Evolutionary conservation across 2,113 vertebrate species (phyloP), one percentile per base, ranked within the genome.

Genomic region (Solenodon paradoxus): DNA sequence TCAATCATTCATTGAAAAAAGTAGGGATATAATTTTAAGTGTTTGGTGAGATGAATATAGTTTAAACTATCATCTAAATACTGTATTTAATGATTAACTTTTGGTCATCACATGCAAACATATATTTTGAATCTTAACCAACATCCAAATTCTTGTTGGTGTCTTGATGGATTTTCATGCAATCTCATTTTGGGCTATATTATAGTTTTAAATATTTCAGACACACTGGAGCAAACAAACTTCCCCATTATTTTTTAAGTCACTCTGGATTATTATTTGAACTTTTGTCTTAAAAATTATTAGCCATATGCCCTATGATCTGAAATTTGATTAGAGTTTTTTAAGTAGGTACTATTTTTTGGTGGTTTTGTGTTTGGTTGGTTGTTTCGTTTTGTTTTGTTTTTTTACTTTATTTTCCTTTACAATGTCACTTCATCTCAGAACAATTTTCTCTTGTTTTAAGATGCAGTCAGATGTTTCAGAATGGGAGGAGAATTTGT

Each of bases 401-500:
- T 28, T 57, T 95, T 94, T 97, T 88, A 51, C 74, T 86, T 83
- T 57, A 66, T 15, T 75, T 94, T 95, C 79, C 92, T 8, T 45
- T 79, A 47, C 95, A 95, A 59, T 95, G 87, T 69, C 92, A 96
- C 95, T 82, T 98, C 64, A 95, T 88, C 28, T 97, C 72, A 28
- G 84, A 89, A 92, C 53, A 95, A 92, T 95, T 94, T 96, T 96
- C 92, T 97, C 0, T 96, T 97, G 63, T 80, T 16, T 24, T 93
- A 91, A 92, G 97, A 94, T 97, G 93, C 78, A 88, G 96, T 97
- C 96, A 57, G 20, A 97, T 95, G 90, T 96, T 95, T 94, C 96
- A 94, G 96, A 96, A 92, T 97, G 97, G 95, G 95, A 97, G 88
- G 96, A 95, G 90, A 98, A 92, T 90, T 98, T 98, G 97, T 97